Conservation (phyloP, 2,797 vertebrate species). For the Rhynchotus rufescens region DNA sequence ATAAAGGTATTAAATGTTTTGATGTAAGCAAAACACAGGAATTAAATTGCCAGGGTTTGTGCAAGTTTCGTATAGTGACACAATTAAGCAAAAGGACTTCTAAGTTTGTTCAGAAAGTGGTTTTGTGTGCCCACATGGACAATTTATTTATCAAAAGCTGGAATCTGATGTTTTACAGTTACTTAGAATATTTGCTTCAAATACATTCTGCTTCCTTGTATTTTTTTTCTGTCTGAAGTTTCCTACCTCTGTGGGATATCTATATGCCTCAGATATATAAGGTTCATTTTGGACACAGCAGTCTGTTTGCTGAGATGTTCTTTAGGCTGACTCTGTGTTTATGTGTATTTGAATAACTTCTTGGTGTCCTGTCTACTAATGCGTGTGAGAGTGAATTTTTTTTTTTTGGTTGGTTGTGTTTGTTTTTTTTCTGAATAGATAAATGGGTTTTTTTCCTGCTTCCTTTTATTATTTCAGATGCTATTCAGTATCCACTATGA, state of each 20-base stretch:
- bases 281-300: neutral
- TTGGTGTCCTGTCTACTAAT: neutral
- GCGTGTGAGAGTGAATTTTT: neutral
- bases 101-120: neutral
- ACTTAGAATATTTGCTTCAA: neutral
- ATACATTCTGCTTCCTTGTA: neutral
- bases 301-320: neutral
- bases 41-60: neutral
- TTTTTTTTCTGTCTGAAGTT: neutral
- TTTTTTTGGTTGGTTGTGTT: neutral
- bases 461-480: neutral
- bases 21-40: neutral
- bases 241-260: rapidly evolving
- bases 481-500: neutral
- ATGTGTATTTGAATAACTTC: neutral
- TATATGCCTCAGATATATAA: neutral
- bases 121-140: rapidly evolving
- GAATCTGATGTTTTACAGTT: neutral
- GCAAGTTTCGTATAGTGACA: neutral
- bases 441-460: neutral
- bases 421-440: neutral
- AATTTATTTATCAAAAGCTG: neutral
- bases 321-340: neutral
- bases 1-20: neutral
- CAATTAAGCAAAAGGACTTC: neutral